Conservation (phyloP, 2,797 vertebrate species). For the Valencia hispanica region DNA sequence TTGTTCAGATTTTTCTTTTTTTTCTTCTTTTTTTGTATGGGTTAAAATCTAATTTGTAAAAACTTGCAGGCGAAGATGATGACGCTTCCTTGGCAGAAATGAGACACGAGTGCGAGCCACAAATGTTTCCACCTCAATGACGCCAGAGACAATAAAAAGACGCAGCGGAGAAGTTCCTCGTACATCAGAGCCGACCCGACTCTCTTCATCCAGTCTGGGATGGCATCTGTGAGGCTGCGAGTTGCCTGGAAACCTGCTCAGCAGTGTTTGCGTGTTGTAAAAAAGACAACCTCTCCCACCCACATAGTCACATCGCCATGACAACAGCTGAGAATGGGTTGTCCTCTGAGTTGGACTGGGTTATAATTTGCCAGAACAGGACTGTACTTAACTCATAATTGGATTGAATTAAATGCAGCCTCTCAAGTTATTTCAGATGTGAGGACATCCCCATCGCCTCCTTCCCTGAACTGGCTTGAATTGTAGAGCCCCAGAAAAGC, state of each 20-base stretch:
- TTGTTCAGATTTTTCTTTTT: too few relatives aligned
- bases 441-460: not conserved
- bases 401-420: not conserved
- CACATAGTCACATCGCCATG: constrained; percentile 18
- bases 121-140: not conserved
- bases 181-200: constrained; percentile 1
- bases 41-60: too few relatives aligned
- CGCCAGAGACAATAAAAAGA: not conserved
- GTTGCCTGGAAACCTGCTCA: constrained; percentile 72
- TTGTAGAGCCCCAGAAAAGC: not conserved
- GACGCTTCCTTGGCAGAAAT: not conserved
- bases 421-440: not conserved
- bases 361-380: not conserved
- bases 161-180: constrained; percentile 7
- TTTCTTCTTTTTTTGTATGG: too few relatives aligned
- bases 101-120: not conserved
- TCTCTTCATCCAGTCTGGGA: not conserved
- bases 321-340: constrained; percentile 15
- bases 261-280: constrained; percentile 63
- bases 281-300: constrained; percentile 21
- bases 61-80: not conserved
- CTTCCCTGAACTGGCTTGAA: not conserved
- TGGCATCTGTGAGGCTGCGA: constrained; percentile 29
- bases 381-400: not conserved
- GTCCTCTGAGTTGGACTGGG: not conserved